Base-by-base conservation (phyloP, 2,113 vertebrate genomes). In the Passerina amoena region DNA sequence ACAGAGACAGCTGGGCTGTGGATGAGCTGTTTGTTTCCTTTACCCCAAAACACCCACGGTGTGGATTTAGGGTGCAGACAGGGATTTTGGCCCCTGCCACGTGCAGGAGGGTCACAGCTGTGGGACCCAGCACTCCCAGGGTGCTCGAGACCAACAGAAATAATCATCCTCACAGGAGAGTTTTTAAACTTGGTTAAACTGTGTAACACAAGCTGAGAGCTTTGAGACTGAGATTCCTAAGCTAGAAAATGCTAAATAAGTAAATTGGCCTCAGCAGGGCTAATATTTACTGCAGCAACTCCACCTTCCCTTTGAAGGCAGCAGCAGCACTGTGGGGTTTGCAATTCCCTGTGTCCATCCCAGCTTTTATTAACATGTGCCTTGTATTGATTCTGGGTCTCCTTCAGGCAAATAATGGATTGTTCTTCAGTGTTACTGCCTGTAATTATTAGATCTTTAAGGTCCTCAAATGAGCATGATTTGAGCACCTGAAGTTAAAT, bases 31-130 rank as follows among this genome's bases (percentile, higher is more conserved):
- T 78, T 61, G 8, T 71, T 77, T 59, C 25, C 69, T 65, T 63
- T 30, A 25, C 65, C n/a, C 48, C 37, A 10, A 28, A 59, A n/a
- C 27, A 42, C 47, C 50, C 0, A 0, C 20, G 23, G 11, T 47
- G 51, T 2, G 3, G 14, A 1, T 0, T 37, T 28, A 19, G 50
- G 21, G 12, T 19, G 33, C 48, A 51, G 9, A 50, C 31, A 22
- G 40, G 28, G 61, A 15, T 45, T 95, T 81, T 79, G 63, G 48
- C 64, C 60, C 11, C 60, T 8, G 6, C 15, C 12, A 13, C 0
- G 0, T n/a, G n/a, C 40, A 23, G 73, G 44, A 65, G 45, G 22
- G 47, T 28, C 15, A 20, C 0, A 0, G 30, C 60, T 78, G 27
- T 31, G 18, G 33, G 24, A 42, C 28, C 50, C 35, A 8, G 8